Evolutionary conservation across 2,113 vertebrate genomes (phyloP), one percentile per base, ranked within the genome.

Genomic region (Pardalotus punctatus): DNA sequence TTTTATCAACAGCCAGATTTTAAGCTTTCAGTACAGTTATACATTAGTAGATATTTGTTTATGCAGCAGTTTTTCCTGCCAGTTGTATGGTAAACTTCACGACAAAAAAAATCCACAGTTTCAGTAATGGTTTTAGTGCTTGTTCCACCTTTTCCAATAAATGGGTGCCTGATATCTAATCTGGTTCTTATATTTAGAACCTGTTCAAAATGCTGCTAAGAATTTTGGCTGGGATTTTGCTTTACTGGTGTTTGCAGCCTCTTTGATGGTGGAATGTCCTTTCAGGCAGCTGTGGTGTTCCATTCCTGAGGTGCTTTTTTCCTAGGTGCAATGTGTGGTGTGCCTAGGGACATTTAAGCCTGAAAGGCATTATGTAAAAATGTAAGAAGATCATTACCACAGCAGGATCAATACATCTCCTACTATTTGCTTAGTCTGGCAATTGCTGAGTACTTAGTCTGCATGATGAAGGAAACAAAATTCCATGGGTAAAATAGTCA

Each of bases 1-100:
- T 86, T 92, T 92, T 91, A 62, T 88, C 81, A 93, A 74, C 69
- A 81, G 45, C 56, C 76, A 80, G n/a, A 47, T 82, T 93, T 94
- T 90, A 71, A 87, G 71, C 51, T 92, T 94, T 82, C 72, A 66
- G 11, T 90, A 15, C 31, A 38, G 72, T 93, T 96, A 54, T 17
- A 73, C 66, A 71, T 96, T 92, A 89, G 72, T 57, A 76, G n/a
- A 1, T 71, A 53, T 5, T 78, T 90, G 72, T 85, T 92, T 90
- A 53, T 90, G 33, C 65, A 80, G 61, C 88, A 64, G 4, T 65
- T 94, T 73, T 51, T 16, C 4, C 22, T 86, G 50, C 21, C 40
- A 47, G 48, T 42, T 62, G 3, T 36, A 27, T 56, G 38, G 43
- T 81, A 66, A 90, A 65, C 25, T 56, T 92, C 12, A 81, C 51